Percentiles rank a stretch among this genome's conserved stretches.
Conservation (phyloP, 2,888 invertebrate genomes). For the Philaethria dido region DNA sequence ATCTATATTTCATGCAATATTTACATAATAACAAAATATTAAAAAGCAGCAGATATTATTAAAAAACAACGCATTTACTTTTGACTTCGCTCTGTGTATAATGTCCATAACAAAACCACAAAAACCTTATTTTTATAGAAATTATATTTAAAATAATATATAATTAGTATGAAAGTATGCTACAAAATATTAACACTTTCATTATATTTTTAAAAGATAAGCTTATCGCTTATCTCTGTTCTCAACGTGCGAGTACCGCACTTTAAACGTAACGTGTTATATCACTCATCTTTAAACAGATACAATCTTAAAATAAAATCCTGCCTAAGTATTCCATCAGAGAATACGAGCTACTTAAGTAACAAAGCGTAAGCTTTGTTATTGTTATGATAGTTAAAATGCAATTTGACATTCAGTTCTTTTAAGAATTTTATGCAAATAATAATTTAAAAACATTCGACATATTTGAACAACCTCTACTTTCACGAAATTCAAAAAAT, state of each 20-base stretch:
- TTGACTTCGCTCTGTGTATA: background rate
- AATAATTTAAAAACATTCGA: background rate
- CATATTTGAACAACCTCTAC: too few species aligned
- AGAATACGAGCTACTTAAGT: background rate
- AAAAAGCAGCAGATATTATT: background rate
- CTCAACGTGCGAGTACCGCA: conserved; percentile 22
- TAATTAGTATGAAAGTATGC: background rate
- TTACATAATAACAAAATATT: background rate
- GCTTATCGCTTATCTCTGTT: conserved; percentile 4
- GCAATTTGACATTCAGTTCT: background rate
- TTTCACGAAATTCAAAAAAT: too few species aligned
- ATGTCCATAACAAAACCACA: background rate
- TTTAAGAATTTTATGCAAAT: background rate
- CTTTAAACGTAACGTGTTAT: conserved; percentile 25
- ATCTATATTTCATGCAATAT: background rate
- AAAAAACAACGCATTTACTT: background rate
- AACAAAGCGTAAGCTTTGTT: background rate
- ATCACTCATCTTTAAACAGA: conserved; percentile 35
- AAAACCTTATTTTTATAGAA: background rate
- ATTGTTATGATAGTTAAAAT: background rate
- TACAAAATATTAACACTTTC: conserved; percentile 1
- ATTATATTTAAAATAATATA: background rate
- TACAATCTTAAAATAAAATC: conserved; percentile 29
- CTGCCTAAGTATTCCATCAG: background rate
- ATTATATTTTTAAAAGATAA: conserved; percentile 3